Evolutionary conservation across 2,113 vertebrate species (phyloP).

Genomic region (Prunella himalayana): DNA sequence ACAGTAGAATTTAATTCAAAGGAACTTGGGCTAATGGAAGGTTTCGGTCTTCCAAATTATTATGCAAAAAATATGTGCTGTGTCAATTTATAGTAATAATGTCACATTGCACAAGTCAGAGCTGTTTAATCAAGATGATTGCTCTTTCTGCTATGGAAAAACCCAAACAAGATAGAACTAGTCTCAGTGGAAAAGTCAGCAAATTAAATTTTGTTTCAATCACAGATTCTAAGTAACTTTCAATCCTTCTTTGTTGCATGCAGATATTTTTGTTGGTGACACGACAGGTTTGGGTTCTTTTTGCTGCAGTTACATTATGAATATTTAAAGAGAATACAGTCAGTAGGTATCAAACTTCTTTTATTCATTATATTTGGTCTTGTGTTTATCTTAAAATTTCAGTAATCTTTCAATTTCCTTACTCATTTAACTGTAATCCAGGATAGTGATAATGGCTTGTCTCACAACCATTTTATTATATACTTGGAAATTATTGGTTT

Average conservation of each 20-base stretch:
- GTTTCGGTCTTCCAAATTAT: not conserved
- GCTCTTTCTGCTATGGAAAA: not conserved
- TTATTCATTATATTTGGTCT: not conserved
- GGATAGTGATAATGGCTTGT: not conserved
- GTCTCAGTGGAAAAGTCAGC: not conserved
- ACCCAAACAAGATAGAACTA: not conserved
- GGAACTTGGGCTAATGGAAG: not conserved
- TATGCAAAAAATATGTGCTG: not conserved
- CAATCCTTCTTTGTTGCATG: not conserved
- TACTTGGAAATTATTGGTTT: not conserved
- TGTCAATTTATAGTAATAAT: not conserved
- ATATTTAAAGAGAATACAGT: not conserved
- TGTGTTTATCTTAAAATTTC: not conserved
- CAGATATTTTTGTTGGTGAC: not conserved
- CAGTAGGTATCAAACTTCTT: not conserved
- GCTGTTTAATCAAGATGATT: not conserved
- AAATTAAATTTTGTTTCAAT: not conserved
- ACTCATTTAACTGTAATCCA: not conserved
- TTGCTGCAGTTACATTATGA: accelerated
- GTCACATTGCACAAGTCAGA: not conserved
- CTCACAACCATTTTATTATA: not conserved
- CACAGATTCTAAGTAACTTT: not conserved
- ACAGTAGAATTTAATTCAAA: not conserved
- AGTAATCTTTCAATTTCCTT: not conserved
- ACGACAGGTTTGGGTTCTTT: accelerated